Evolutionary conservation across 2,888 invertebrate genomes (phyloP).

Genomic region (Trissolcus japonicus): DNA sequence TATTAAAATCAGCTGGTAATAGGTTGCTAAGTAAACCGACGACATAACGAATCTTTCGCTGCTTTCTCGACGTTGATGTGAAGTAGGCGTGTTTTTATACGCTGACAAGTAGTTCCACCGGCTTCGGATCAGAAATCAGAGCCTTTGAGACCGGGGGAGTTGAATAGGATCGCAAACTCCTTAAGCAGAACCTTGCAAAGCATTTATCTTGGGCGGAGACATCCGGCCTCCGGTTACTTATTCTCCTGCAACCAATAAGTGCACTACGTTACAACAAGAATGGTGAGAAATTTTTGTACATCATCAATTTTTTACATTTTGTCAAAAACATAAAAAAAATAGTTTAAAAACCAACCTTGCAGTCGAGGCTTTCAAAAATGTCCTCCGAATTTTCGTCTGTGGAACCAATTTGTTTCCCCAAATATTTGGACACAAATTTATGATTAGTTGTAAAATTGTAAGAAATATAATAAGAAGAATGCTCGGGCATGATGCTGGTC

Average conservation of each 20-base stretch:
- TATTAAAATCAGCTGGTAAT: conserved; percentile 71
- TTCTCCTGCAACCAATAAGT: conserved; percentile 63
- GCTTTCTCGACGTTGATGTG: conserved; percentile 23
- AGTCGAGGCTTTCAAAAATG: no score
- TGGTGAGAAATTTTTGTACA: conserved; percentile 53
- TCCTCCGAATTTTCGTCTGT: no score
- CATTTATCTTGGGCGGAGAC: conserved; percentile 74
- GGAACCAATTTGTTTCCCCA: no score
- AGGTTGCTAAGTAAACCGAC: conserved; percentile 56
- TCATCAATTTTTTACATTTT: neutral
- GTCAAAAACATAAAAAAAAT: no score
- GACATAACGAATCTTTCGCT: conserved; percentile 66
- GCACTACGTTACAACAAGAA: conserved; percentile 13
- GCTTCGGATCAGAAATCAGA: conserved; percentile 76
- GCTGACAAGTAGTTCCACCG: conserved; percentile 74
- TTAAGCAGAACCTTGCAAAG: conserved; percentile 64
- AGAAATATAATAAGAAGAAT: no score
- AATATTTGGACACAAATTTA: no score
- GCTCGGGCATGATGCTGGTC: no score
- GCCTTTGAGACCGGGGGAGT: conserved; percentile 61
- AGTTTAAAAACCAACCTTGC: no score
- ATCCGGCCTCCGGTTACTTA: conserved; percentile 76
- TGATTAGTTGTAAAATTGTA: no score
- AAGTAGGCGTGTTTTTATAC: conserved; percentile 62
- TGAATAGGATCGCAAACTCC: conserved; percentile 61